Base-by-base conservation (phyloP, 2,113 vertebrate species). In the Labeo rohita region DNA sequence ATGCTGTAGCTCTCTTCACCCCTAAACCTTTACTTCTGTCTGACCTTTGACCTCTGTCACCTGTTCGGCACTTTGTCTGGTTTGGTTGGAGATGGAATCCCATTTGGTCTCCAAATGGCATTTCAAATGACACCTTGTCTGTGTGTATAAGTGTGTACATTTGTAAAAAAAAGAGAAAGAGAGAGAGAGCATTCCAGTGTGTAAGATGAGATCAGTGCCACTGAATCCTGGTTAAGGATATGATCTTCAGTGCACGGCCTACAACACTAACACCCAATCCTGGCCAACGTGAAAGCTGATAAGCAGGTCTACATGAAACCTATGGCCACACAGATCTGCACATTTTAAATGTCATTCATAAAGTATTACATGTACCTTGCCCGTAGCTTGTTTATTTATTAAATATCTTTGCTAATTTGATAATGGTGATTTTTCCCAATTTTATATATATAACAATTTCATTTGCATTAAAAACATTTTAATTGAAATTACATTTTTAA, bases 1-100 rank as follows among this genome's bases (percentile, higher is more conserved):
- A 86, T 89, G 80, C 87, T 88, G 86, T 89, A 79, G 83, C 86
- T 86, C 56, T 39, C 50, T 90, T 91, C 54, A 86, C 61, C 66
- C 47, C 52, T 74, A 81, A 85, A 61, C 82, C 34, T 68, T 86
- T 16, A 45, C 73, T 49, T 77, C 72, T 56, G 34, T 75, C 74
- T 87, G 39, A 63, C 39, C 80, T 54, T 81, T 61, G 75, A 47
- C 83, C 61, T 6, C 23, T 84, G 50, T 49, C 83, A 83, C 54
- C 80, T 90, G 65, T 86, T 86, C 36, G 66, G 87, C 76, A 83
- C 50, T 73, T 79, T 87, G 78, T 86, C 59, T 59, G 54, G 18
- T 61, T 70, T 83, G 73, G 70, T 84, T 86, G 72, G 68, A 56
- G 39, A 54, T 66, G 80, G 39, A 87, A 86, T 36, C 77, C 59